Evolutionary conservation across 1,140 invertebrate species (phyloP).

Genomic region (Trichonephila clavipes): DNA sequence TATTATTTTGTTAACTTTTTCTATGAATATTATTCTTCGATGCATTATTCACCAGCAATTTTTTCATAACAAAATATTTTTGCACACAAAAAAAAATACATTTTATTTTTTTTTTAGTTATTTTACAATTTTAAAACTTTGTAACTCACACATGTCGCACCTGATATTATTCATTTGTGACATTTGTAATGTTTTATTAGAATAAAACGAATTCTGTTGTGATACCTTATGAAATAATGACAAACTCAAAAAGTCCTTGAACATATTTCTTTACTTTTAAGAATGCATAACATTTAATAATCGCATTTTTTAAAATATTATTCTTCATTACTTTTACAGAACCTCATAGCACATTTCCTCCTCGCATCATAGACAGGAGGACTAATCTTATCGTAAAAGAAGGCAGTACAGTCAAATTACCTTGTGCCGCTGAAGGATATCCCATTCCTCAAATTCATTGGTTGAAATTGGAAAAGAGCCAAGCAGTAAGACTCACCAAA

Average conservation of each 20-base stretch:
- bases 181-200: too few relatives aligned
- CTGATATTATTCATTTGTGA: too few relatives aligned
- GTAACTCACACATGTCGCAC: too few relatives aligned
- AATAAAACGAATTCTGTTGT: too few relatives aligned
- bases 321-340: constrained; percentile 79
- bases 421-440: constrained; percentile 81
- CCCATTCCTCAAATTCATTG: constrained; percentile 78
- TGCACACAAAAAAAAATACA: too few relatives aligned
- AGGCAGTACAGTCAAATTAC: constrained; percentile 80
- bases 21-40: too few relatives aligned
- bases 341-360: constrained; percentile 80
- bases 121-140: too few relatives aligned
- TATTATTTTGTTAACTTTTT: too few relatives aligned
- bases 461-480: constrained; percentile 66
- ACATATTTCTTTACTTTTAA: neutral
- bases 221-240: too few relatives aligned
- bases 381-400: constrained; percentile 78
- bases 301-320: neutral
- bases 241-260: neutral
- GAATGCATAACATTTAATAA: neutral
- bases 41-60: too few relatives aligned
- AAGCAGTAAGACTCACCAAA: constrained; percentile 26
- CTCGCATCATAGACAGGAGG: constrained; percentile 77
- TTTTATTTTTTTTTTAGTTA: too few relatives aligned
- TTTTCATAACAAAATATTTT: too few relatives aligned